Evolutionary conservation across 1,140 invertebrate genomes (phyloP).

Genomic region (Mizuhopecten yessoensis): DNA sequence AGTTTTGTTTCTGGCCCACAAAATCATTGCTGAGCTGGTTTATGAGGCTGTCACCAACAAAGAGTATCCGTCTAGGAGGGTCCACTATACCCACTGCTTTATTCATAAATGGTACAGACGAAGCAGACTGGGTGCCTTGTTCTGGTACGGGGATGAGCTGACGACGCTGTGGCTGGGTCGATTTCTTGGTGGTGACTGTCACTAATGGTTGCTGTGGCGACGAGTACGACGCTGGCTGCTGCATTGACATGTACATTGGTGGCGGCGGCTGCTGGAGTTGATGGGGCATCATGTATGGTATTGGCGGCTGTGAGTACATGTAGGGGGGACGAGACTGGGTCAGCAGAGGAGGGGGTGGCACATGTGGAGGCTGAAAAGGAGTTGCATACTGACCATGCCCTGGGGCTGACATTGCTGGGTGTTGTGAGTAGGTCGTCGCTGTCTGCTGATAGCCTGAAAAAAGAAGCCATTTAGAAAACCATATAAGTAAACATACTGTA

Average conservation of each 20-base stretch:
- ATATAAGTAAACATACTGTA: background rate
- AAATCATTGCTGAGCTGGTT: slow-evolving; percentile 7
- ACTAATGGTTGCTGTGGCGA: background rate
- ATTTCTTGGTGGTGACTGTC: background rate
- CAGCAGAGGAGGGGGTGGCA: background rate
- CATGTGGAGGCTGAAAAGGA: background rate
- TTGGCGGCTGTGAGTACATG: background rate
- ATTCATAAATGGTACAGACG: background rate
- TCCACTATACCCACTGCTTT: background rate
- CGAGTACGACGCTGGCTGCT: background rate
- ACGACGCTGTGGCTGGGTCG: background rate
- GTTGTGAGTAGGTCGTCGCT: background rate
- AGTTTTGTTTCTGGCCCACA: background rate
- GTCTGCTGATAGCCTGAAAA: background rate
- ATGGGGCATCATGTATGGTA: background rate
- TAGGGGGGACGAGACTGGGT: background rate
- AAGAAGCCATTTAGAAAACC: too few relatives aligned
- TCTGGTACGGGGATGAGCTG: background rate
- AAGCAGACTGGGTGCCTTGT: background rate
- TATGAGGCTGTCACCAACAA: background rate
- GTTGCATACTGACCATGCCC: background rate
- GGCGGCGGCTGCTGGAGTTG: background rate
- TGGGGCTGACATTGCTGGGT: background rate
- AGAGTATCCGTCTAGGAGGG: background rate
- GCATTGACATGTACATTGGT: background rate